Evolutionary conservation across 2,113 vertebrate species (phyloP), one percentile per base, ranked within the genome.

Genomic region (Phaetusa simplex): DNA sequence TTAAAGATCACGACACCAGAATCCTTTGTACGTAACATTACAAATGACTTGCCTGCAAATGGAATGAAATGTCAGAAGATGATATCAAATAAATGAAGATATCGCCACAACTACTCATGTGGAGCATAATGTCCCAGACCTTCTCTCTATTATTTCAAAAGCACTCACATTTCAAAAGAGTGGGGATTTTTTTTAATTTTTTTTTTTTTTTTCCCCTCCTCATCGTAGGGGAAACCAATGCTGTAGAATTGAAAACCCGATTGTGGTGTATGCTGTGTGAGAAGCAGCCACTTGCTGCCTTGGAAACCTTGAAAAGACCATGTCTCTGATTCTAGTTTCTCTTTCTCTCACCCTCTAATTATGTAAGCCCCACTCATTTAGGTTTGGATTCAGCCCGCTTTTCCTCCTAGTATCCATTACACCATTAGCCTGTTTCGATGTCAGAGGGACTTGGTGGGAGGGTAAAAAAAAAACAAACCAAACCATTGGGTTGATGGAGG

Each of bases 281-380:
- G 96, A 87, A 81, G 87, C 93, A 94, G 96, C 42, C 94, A 88
- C 93, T 95, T 34, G 97, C 96, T 97, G 94, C 96, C 95, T 97
- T 97, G 96, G 97, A 97, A 97, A 97, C 95, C 94, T 74, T 95
- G 94, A 96, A 97, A 96, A 91, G 94, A 43, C 78, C 7, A 0
- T 59, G 85, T 38, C 64, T 94, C 84, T 76, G 58, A 73, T 82
- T 93, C 83, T 40, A 78, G 71, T 82, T 94, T 91, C 89, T 94
- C 82, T 96, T 93, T 92, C 77, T 95, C 84, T 95, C 64, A 71
- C 94, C 47, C 93, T 88, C 93, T 95, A 93, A 95, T 97, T 97
- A 94, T 74, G 30, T 91, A 97, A 97, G 89, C 38, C 84, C 82
- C 90, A 59, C 89, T 96, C 78, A 94, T 95, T 95, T 80, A 56